phyloP scores from a whole-genome alignment of 2,797 vertebrate species.

The Todus mexicanus region DNA sequence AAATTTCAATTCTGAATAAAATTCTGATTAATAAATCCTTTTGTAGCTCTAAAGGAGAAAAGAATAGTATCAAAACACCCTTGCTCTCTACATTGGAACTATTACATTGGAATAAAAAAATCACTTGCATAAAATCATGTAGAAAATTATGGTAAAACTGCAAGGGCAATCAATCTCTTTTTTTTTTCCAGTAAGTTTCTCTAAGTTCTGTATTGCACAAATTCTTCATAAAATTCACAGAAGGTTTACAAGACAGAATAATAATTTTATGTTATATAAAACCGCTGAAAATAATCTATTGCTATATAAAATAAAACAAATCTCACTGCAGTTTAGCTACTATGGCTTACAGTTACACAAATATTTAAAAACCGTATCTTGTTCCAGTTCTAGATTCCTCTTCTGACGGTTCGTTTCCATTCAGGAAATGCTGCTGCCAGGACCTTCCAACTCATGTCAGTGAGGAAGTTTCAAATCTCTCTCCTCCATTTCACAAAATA shows the following conservation, averaged over 20 bases:
- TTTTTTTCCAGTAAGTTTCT: not conserved
- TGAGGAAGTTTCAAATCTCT: not conserved
- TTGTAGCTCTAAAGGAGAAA: not conserved
- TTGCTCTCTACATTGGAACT: not conserved
- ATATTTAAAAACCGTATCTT: not conserved
- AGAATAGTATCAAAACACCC: not conserved
- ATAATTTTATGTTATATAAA: not conserved
- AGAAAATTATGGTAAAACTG: not conserved
- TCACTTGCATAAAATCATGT: not conserved
- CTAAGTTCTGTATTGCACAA: not conserved
- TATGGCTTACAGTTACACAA: not conserved
- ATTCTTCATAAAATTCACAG: not conserved
- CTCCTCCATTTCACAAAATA: not conserved
- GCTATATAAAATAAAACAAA: not conserved
- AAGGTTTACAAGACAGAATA: not conserved
- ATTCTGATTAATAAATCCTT: not conserved
- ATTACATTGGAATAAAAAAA: not conserved
- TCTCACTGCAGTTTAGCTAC: not conserved
- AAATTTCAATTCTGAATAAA: not conserved
- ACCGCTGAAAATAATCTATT: not conserved
- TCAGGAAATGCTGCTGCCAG: not conserved
- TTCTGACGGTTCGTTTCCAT: not conserved
- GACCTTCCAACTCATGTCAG: not conserved
- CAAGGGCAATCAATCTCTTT: not conserved
- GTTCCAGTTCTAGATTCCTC: not conserved